Evolutionary conservation across 2,888 invertebrate species (phyloP), one percentile per base, ranked within the genome.

Genomic region (Halocaridina rubra): DNA sequence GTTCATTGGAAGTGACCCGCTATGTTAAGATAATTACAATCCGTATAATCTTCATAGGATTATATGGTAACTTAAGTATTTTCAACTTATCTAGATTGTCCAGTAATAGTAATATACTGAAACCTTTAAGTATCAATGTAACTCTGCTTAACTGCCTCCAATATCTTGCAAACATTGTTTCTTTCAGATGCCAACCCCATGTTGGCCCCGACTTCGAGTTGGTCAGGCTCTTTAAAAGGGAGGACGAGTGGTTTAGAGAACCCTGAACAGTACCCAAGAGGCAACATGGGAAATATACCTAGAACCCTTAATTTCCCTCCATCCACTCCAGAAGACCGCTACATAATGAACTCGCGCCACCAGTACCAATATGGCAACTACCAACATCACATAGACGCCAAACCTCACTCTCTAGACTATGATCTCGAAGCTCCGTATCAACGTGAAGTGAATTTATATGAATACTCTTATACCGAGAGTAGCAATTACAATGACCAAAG

Each of bases 191-290:
- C 76, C 82, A 82, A 24, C n/a, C 69, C 76, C 29, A 57, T 76
- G 57, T 77, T 76, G 29, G 24, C 77, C n/a, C 82, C 82, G 30
- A 82, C 82, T 24, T 76, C 82, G 4, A 82, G 82, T 27, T 82
- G 82, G 82, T 22, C 71, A 3, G 64, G 64, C 5, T 39, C 27
- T n/a, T 57, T 57, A 24, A 53, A 71, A 33, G 33, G 32, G 8
- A 10, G 22, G 19, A 32, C n/a, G n/a, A 24, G 57, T 16, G 24
- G 30, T 30, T n/a, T 24, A n/a, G 59, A 59, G 33, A n/a, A n/a
- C 29, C 33, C 10, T n/a, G 46, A 24, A 1, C 13, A 53, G 39
- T 69, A 80, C 71, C 16, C n/a, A 32, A 30, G 72, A 30, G 80
- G 53, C 13, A 72, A 59, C 29, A 16, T 30, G 13, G 72, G 29